Conservation (phyloP, 2,888 invertebrate species). For the Orthosia gothica region DNA sequence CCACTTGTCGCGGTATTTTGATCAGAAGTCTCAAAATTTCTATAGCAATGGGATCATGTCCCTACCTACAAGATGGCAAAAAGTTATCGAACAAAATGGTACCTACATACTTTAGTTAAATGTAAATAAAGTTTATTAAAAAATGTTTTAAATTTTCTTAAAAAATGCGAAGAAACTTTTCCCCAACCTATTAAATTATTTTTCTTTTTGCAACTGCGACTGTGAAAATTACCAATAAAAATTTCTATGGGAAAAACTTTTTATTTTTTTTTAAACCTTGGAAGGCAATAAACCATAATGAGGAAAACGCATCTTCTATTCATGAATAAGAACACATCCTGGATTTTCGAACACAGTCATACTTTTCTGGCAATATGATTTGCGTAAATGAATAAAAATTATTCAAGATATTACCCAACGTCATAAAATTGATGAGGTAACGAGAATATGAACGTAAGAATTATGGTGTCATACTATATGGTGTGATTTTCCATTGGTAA, state of each 20-base stretch:
- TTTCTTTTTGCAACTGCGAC: no score
- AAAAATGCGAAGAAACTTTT: no score
- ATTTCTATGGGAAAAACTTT: background rate
- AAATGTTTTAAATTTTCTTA: no score
- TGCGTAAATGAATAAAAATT: slow-evolving; percentile 11
- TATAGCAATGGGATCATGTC: no score
- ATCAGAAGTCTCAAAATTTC: no score
- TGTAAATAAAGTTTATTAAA: no score
- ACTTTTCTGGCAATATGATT: slow-evolving; percentile 24
- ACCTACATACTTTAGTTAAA: no score
- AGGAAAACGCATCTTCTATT: background rate
- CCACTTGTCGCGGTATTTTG: no score
- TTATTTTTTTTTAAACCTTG: background rate
- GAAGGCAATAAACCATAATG: slow-evolving; percentile 1
- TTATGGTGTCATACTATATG: slow-evolving; percentile 31
- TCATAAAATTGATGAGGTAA: slow-evolving; percentile 43
- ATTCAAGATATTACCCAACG: background rate
- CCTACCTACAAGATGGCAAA: no score
- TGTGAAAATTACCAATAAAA: background rate
- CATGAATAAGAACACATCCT: background rate
- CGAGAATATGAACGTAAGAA: slow-evolving; percentile 23
- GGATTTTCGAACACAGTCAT: slow-evolving; percentile 19
- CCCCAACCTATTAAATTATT: no score
- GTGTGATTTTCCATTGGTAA: slow-evolving; percentile 5
- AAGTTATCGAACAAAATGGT: no score